These are phyloP conservation scores for Andrena cerasifolii DNA, from an alignment of 1,140 invertebrate genomes.

Conservation along the genomic window DNA sequence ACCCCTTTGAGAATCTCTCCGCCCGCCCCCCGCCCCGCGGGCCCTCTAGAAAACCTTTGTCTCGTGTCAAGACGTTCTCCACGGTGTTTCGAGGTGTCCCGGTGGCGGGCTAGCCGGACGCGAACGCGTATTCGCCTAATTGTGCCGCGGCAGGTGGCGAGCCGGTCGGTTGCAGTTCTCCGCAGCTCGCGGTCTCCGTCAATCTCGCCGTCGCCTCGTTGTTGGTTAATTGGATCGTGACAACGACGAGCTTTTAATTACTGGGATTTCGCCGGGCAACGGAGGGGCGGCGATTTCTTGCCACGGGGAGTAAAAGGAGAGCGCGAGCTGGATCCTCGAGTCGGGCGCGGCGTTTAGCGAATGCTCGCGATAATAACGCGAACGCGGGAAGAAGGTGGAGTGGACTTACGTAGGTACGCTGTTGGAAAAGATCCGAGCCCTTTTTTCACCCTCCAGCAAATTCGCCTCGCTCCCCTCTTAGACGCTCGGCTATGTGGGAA, in stretches of 20 bases:
- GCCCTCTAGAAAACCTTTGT: conserved; percentile 55
- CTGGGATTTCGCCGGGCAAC: background rate
- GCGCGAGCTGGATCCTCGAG: background rate
- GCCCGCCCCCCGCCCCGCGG: conserved; percentile 26
- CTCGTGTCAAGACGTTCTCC: conserved; percentile 46
- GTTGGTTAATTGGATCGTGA: conserved; percentile 16
- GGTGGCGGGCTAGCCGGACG: conserved; percentile 7
- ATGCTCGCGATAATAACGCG: conserved; percentile 14
- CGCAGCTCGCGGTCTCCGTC: background rate
- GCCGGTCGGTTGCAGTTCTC: background rate
- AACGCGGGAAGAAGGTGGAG: conserved; percentile 35
- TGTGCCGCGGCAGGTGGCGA: background rate
- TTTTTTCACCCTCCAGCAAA: conserved; percentile 35
- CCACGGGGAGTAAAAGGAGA: background rate
- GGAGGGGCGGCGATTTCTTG: background rate
- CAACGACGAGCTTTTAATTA: conserved; percentile 28
- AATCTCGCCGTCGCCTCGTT: background rate
- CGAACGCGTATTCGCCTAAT: conserved; percentile 22
- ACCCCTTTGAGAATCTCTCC: conserved; percentile 64
- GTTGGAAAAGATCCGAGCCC: conserved; percentile 30
- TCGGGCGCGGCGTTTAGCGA: background rate
- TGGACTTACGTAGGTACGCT: background rate
- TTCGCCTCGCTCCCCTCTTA: conserved; percentile 32
- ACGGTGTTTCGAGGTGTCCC: conserved; percentile 5
- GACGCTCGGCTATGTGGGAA: conserved; percentile 27